Percentiles rank a stretch among this genome's conserved stretches.
Conservation (phyloP, 2,797 vertebrate genomes). For the Antennarius maculatus region DNA sequence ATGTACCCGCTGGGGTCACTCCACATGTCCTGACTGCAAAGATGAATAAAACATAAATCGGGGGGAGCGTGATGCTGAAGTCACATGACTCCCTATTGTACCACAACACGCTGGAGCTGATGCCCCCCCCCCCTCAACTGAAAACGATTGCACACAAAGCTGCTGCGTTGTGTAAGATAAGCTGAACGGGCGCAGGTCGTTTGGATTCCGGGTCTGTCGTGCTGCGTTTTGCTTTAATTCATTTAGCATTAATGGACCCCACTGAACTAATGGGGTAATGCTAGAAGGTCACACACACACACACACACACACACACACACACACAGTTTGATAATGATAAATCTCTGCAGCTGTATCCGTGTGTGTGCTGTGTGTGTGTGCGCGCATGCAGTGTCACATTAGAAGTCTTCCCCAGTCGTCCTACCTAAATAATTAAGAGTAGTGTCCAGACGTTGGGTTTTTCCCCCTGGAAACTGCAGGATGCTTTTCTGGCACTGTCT, state of each 20-base stretch:
- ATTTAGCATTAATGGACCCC: constrained; percentile 66
- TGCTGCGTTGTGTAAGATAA: constrained; percentile 6
- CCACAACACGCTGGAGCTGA: background rate
- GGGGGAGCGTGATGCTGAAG: too few species aligned
- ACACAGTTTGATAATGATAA: background rate
- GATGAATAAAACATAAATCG: too few species aligned
- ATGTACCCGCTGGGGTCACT: too few species aligned
- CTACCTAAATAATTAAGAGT: constrained; percentile 51
- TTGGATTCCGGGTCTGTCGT: constrained; percentile 50
- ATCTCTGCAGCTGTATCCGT: background rate
- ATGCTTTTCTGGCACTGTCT: constrained; percentile 60
- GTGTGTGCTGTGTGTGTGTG: too few species aligned
- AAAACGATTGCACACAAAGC: background rate
- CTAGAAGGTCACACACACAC: constrained; percentile 36
- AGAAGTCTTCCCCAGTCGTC: constrained; percentile 57
- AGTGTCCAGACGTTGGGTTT: constrained; percentile 61
- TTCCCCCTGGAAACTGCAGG: constrained; percentile 57
- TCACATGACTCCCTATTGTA: too few species aligned
- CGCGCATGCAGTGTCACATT: constrained; percentile 38
- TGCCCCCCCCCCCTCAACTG: background rate
- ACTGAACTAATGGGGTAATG: constrained; percentile 52
- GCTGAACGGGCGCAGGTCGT: constrained; percentile 38
- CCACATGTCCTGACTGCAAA: too few species aligned
- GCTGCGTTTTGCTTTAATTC: constrained; percentile 54
- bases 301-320: constrained; percentile 6